These are phyloP conservation scores for Centroberyx gerrardi DNA, from an alignment of 2,797 vertebrate species.

Conservation along the genomic window DNA sequence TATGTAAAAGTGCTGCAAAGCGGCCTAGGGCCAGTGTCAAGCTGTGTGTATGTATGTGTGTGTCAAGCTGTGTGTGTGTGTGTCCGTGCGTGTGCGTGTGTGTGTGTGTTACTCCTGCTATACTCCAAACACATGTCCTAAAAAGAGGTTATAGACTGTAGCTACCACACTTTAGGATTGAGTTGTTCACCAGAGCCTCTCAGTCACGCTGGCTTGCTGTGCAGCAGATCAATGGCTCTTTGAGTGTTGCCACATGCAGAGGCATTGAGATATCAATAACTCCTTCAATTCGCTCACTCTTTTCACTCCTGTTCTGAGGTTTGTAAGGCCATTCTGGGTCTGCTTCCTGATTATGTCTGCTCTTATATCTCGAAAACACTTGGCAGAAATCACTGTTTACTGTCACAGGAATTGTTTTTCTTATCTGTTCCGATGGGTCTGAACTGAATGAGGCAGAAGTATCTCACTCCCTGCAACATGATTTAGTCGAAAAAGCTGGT, in stretches of 20 bases:
- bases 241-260: conserved; percentile 64
- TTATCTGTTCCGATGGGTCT: conserved; percentile 10
- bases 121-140: conserved; percentile 64
- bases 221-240: conserved; percentile 71
- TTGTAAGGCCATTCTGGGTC: not conserved
- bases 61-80: conserved; percentile 12
- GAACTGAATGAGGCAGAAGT: conserved; percentile 31
- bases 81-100: conserved; percentile 8
- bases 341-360: conserved; percentile 36
- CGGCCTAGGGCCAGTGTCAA: conserved; percentile 63
- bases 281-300: conserved; percentile 39
- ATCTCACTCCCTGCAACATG: conserved; percentile 34
- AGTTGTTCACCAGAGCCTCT: conserved; percentile 72
- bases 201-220: conserved; percentile 68
- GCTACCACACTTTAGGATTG: conserved; percentile 57
- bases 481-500: conserved; percentile 23
- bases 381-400: conserved; percentile 13
- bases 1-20: conserved; percentile 78
- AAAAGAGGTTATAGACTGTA: conserved; percentile 69
- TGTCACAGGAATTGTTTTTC: conserved; percentile 25
- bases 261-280: conserved; percentile 65
- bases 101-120: conserved; percentile 48
- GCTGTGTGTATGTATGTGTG: conserved; percentile 45
- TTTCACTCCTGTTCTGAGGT: conserved; percentile 33
- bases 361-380: conserved; percentile 15